Evolutionary conservation across 2,113 vertebrate genomes (phyloP).

Genomic region (Myxocyprinus asiaticus): DNA sequence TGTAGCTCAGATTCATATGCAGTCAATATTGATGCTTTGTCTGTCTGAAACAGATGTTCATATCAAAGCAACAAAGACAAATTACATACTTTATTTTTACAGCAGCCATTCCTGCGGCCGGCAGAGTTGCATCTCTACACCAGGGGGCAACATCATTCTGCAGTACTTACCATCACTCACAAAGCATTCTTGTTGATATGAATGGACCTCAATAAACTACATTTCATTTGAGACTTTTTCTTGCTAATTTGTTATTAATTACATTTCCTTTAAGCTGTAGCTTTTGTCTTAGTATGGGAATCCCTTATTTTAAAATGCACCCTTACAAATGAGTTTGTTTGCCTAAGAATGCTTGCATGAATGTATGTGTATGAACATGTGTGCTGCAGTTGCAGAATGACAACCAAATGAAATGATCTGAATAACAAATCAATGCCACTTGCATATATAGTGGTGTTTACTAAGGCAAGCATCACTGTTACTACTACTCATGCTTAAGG

Average conservation of each 20-base stretch:
- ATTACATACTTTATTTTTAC: neutral
- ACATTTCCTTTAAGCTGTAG: slow-evolving; percentile 44
- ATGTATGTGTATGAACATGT: neutral
- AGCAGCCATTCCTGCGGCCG: neutral
- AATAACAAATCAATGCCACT: no score
- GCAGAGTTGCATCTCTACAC: slow-evolving; percentile 54
- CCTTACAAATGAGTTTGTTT: neutral
- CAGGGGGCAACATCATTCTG: slow-evolving; percentile 71
- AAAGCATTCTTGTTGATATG: slow-evolving; percentile 9
- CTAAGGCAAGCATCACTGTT: no score
- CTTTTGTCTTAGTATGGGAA: slow-evolving; percentile 24
- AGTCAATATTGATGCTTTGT: slow-evolving; percentile 11
- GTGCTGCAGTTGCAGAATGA: no score
- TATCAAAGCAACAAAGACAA: slow-evolving; percentile 31
- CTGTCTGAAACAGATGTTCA: slow-evolving; percentile 14
- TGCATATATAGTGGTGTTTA: no score
- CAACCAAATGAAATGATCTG: no score
- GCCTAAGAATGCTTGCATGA: neutral
- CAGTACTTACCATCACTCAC: neutral
- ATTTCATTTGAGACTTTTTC: slow-evolving; percentile 48
- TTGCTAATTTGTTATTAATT: slow-evolving; percentile 59
- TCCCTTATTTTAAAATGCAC: neutral
- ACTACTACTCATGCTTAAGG: no score
- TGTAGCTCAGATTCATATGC: neutral
- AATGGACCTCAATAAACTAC: slow-evolving; percentile 42